Percentiles rank a stretch among this genome's conserved stretches.
These are phyloP conservation scores for Protomyctophum bolini DNA, from an alignment of 2,113 vertebrate species.

Conservation along the genomic window DNA sequence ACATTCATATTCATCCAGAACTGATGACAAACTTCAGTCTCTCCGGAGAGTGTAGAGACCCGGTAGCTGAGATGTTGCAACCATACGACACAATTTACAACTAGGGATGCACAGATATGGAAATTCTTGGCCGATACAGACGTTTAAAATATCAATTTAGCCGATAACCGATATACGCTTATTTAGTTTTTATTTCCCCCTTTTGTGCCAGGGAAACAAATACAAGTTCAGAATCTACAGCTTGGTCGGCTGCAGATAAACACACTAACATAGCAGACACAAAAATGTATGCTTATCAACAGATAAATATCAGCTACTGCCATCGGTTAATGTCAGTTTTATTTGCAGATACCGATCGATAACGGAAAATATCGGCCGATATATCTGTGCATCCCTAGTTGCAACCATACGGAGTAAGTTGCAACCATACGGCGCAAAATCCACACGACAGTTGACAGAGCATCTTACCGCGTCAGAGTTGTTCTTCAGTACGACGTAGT, in stretches of 20 bases:
- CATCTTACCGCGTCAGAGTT: conserved; percentile 72
- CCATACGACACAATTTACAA: not conserved
- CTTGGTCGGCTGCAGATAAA: not conserved
- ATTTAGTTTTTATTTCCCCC: too few species aligned
- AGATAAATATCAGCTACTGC: not conserved
- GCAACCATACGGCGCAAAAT: too few species aligned
- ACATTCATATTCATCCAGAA: not conserved
- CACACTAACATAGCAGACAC: too few species aligned
- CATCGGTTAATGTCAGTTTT: too few species aligned
- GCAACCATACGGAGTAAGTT: too few species aligned
- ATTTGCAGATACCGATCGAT: not conserved
- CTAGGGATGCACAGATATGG: too few species aligned
- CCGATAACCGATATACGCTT: too few species aligned
- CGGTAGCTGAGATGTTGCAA: too few species aligned
- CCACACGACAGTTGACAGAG: not conserved
- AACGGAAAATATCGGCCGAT: not conserved
- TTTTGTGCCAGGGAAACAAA: too few species aligned
- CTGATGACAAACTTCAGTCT: not conserved
- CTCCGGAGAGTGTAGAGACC: not conserved
- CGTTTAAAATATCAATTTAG: too few species aligned
- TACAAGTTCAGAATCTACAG: not conserved
- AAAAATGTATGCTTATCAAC: not conserved
- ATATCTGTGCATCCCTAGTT: too few species aligned
- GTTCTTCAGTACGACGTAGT: conserved; percentile 83
- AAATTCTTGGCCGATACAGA: too few species aligned